A percentile compares a stretch with the other conserved stretches of the same genome.
These are phyloP conservation scores for Bombus superbus DNA, from an alignment of 1,140 invertebrate genomes.

Conservation along the genomic window DNA sequence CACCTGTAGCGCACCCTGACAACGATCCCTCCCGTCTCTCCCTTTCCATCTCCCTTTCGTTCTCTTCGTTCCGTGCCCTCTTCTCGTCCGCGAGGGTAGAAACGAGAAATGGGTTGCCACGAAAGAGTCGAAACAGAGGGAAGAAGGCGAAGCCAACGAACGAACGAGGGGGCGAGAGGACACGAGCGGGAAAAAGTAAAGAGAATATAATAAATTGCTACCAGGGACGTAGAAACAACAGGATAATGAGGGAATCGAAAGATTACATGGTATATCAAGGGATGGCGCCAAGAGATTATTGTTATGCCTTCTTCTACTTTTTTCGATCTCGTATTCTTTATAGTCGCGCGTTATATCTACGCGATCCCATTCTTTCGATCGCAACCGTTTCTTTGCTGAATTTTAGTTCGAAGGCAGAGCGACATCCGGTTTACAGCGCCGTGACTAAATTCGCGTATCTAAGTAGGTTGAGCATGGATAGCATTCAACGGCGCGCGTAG, in stretches of 20 bases:
- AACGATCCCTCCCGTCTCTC: constrained; percentile 47
- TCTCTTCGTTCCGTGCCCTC: background rate
- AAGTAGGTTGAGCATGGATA: background rate
- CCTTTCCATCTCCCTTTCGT: background rate
- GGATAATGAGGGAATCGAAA: constrained; percentile 77
- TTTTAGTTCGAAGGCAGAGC: background rate
- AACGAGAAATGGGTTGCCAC: constrained; percentile 15
- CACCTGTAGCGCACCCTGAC: constrained; percentile 76
- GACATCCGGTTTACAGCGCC: background rate
- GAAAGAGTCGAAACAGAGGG: background rate
- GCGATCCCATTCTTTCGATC: constrained; percentile 2
- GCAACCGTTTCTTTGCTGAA: background rate
- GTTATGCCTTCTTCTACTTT: constrained; percentile 60
- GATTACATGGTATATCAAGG: constrained; percentile 70
- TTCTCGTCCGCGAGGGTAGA: constrained; percentile 43
- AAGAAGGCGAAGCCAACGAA: background rate
- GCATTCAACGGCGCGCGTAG: background rate
- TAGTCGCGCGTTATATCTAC: constrained; percentile 45
- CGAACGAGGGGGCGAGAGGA: background rate
- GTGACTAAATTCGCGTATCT: background rate
- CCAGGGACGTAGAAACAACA: constrained; percentile 73
- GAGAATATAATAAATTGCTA: constrained; percentile 77
- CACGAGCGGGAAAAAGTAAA: constrained; percentile 2
- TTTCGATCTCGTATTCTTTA: constrained; percentile 69
- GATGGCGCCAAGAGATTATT: constrained; percentile 63